Percentiles rank a stretch among this genome's conserved stretches.
Evolutionary conservation across 1,140 invertebrate species (phyloP).

Genomic region (Campodea augens): DNA sequence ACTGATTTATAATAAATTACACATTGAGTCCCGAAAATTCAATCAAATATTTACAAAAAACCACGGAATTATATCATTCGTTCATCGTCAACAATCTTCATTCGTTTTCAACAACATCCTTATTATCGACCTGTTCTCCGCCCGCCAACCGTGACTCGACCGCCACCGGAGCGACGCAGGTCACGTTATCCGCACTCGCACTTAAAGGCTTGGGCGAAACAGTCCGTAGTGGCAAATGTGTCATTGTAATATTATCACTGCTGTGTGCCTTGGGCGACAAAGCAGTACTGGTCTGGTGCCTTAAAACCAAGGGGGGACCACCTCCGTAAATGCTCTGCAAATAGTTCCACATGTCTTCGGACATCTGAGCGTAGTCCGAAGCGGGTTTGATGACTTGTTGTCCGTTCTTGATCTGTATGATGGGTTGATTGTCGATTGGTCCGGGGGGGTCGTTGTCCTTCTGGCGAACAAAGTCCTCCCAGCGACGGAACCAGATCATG

Average conservation of each 20-base stretch:
- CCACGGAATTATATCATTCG: no score
- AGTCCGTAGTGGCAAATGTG: constrained; percentile 4
- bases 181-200: neutral
- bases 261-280: constrained; percentile 7
- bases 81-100: no score
- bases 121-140: no score
- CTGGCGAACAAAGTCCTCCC: constrained; percentile 71
- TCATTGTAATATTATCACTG: constrained; percentile 11
- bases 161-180: no score
- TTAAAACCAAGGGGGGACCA: constrained; percentile 51
- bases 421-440: constrained; percentile 63
- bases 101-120: no score
- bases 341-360: constrained; percentile 67
- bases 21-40: no score
- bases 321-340: constrained; percentile 67
- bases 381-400: constrained; percentile 29
- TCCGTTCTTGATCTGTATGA: constrained; percentile 36
- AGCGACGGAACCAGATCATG: constrained; percentile 72
- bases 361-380: constrained; percentile 66
- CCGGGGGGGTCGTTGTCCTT: constrained; percentile 58
- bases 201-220: neutral
- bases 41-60: no score
- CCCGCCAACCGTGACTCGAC: no score
- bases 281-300: constrained; percentile 12
- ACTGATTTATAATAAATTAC: no score